Evolutionary conservation across 2,797 vertebrate species (phyloP).

Genomic region (Lycodopsis pacificus): DNA sequence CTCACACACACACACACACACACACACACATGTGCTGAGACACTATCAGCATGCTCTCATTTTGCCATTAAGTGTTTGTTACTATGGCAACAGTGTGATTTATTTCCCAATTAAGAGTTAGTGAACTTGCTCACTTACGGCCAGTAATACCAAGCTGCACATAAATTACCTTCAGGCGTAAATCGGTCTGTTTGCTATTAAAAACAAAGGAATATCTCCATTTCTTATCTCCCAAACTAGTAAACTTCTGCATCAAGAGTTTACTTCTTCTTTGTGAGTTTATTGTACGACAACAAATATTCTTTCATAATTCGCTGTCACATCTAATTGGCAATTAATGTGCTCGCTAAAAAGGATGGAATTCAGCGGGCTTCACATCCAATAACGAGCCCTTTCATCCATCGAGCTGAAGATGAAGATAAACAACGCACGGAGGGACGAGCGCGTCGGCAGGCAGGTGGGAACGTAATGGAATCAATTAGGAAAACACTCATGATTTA

Average conservation of each 20-base stretch:
- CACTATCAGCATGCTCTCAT: conserved; percentile 56
- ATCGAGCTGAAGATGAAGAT: conserved; percentile 71
- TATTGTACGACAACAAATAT: conserved; percentile 49
- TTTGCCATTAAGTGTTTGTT: conserved; percentile 67
- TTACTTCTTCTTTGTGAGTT: conserved; percentile 38
- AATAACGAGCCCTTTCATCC: conserved; percentile 59
- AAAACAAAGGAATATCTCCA: conserved; percentile 49
- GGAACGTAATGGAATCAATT: conserved; percentile 82
- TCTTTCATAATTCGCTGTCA: conserved; percentile 51
- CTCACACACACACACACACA: not conserved
- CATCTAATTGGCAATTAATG: conserved; percentile 66
- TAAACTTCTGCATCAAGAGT: conserved; percentile 41
- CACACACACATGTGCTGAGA: conserved; percentile 37
- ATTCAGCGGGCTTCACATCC: conserved; percentile 52
- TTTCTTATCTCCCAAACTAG: conserved; percentile 34
- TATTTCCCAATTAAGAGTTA: conserved; percentile 80
- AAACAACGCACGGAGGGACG: conserved; percentile 70
- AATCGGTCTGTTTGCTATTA: conserved; percentile 46
- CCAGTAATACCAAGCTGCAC: conserved; percentile 63
- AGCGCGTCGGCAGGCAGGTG: conserved; percentile 70
- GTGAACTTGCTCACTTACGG: conserved; percentile 69
- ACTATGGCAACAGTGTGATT: conserved; percentile 72
- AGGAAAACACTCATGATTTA: conserved; percentile 79
- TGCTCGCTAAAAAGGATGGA: conserved; percentile 41
- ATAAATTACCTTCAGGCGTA: conserved; percentile 71